These are phyloP conservation scores for Samia ricini DNA, from an alignment of 1,140 invertebrate genomes.

Conservation along the genomic window DNA sequence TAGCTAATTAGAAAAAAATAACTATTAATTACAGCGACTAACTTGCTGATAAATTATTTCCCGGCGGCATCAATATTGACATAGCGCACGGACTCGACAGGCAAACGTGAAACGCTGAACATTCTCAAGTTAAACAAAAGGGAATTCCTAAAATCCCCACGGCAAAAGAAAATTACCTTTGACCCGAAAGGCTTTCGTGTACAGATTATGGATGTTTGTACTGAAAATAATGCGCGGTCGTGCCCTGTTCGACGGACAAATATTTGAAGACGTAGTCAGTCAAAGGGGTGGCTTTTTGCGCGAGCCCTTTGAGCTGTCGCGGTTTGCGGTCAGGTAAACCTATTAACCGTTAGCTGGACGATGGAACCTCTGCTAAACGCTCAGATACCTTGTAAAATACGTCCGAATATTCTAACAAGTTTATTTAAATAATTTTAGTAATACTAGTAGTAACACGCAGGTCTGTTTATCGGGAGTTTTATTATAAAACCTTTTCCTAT, in stretches of 20 bases:
- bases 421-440: neutral
- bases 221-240: constrained; percentile 70
- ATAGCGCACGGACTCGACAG: neutral
- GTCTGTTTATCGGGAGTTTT: neutral
- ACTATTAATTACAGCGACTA: no score
- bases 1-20: no score
- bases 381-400: neutral
- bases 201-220: constrained; percentile 71
- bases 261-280: constrained; percentile 72
- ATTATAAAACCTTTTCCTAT: neutral
- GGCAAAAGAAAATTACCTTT: constrained; percentile 32
- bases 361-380: neutral
- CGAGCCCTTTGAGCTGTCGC: constrained; percentile 58
- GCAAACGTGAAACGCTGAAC: neutral
- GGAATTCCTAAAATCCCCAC: constrained; percentile 5
- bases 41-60: neutral
- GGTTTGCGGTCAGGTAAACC: constrained; percentile 68
- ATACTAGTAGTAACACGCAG: neutral
- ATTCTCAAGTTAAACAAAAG: neutral
- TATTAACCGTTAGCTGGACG: constrained; percentile 43
- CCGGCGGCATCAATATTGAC: neutral
- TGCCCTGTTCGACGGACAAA: constrained; percentile 54
- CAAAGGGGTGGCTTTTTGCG: constrained; percentile 69
- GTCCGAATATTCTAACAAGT: neutral
- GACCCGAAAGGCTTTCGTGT: constrained; percentile 36